These are phyloP conservation scores for Mohoua ochrocephala DNA, from an alignment of 2,113 vertebrate genomes.

Conservation along the genomic window DNA sequence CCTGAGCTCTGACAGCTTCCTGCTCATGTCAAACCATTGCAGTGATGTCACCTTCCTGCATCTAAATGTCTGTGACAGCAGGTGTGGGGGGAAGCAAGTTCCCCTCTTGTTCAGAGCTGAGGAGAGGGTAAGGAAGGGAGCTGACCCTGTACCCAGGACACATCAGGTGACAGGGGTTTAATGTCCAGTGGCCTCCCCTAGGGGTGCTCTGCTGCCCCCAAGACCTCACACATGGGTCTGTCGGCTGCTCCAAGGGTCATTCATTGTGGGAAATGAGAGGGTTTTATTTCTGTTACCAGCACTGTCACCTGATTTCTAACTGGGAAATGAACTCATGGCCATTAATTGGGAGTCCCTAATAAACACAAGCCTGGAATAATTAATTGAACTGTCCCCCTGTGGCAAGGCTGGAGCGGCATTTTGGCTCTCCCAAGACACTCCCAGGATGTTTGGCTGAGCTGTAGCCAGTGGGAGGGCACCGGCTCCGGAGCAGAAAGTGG, in stretches of 20 bases:
- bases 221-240: accelerated
- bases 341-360: neutral
- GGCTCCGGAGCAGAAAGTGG: accelerated
- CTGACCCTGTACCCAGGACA: no score
- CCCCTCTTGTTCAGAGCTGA: neutral
- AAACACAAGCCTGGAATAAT: neutral
- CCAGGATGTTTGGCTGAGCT: neutral
- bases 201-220: neutral
- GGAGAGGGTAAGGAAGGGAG: neutral
- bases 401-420: neutral
- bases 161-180: neutral
- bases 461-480: accelerated
- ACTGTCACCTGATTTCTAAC: neutral
- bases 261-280: neutral
- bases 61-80: neutral
- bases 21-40: neutral
- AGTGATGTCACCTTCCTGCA: neutral
- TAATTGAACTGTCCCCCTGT: neutral
- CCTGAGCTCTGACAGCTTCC: neutral
- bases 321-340: neutral
- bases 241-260: neutral
- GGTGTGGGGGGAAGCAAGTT: neutral
- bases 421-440: neutral
- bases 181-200: accelerated
- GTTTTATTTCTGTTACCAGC: neutral